These are phyloP conservation scores for Pelobates cultripes DNA, from an alignment of 2,797 vertebrate species.

Conservation along the genomic window DNA sequence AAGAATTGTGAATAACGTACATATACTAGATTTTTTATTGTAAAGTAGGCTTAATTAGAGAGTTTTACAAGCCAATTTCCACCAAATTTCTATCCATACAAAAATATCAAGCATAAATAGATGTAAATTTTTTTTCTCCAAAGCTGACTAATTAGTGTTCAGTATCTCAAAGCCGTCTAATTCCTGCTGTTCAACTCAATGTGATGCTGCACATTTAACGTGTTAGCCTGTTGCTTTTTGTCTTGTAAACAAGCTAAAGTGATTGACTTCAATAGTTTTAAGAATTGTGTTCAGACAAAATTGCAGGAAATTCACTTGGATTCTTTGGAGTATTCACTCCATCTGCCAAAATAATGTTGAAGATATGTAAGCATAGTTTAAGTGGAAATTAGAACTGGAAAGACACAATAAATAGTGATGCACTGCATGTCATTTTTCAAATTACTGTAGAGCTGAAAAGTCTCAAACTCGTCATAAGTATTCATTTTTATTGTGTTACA, in stretches of 20 bases:
- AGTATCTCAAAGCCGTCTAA: constrained; percentile 47
- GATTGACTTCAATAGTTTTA: constrained; percentile 55
- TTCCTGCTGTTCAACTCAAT: constrained; percentile 49
- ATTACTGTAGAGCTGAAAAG: not conserved
- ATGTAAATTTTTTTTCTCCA: constrained; percentile 30
- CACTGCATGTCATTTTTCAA: constrained; percentile 20
- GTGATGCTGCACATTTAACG: constrained; percentile 53
- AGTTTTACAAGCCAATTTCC: constrained; percentile 5
- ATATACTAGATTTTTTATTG: not conserved
- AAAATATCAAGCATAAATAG: constrained; percentile 31
- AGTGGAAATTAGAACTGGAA: constrained; percentile 38
- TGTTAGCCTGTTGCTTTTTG: constrained; percentile 56
- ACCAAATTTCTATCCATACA: constrained; percentile 27
- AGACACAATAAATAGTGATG: no score
- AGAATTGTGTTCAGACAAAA: constrained; percentile 44
- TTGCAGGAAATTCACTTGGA: constrained; percentile 47
- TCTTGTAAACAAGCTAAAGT: constrained; percentile 56
- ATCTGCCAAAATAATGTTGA: constrained; percentile 32
- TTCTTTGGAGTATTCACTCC: constrained; percentile 44
- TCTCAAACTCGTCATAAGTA: not conserved
- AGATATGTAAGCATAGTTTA: constrained; percentile 35
- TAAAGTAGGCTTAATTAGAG: not conserved
- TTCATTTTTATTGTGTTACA: not conserved
- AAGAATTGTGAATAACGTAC: no score
- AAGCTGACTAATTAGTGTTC: constrained; percentile 52